A percentile compares a stretch with the other conserved stretches of the same genome.
Conservation (phyloP, 2,888 invertebrate genomes). For the Hedya salicella region DNA sequence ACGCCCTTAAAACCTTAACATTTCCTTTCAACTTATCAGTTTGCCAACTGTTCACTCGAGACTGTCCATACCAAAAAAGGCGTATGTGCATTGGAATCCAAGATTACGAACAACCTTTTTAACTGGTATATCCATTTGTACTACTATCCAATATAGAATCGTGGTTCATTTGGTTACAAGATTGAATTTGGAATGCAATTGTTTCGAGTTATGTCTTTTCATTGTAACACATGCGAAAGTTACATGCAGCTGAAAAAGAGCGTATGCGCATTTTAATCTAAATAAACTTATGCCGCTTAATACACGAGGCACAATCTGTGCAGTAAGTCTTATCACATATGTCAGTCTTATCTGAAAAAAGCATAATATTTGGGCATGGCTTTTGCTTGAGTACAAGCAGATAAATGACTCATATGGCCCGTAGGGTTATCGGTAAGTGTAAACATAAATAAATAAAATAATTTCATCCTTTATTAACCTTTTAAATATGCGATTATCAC, state of each 20-base stretch:
- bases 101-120: not conserved
- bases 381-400: constrained; percentile 15
- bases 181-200: not conserved
- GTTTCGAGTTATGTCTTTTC: not conserved
- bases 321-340: constrained; percentile 11
- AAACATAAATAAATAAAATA: not conserved
- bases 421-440: not conserved
- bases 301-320: not conserved
- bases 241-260: not conserved
- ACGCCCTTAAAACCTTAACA: constrained; percentile 8
- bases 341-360: constrained; percentile 58
- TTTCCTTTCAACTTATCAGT: constrained; percentile 12
- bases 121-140: too few species aligned
- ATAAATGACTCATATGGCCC: constrained; percentile 10
- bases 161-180: not conserved
- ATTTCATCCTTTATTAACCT: not conserved
- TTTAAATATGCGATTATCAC: not conserved
- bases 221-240: not conserved
- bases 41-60: not conserved
- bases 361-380: constrained; percentile 67
- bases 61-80: not conserved
- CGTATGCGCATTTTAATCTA: not conserved
- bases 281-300: constrained; percentile 4
- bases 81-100: not conserved
- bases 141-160: not conserved